Evolutionary conservation across 2,113 vertebrate species (phyloP).

Genomic region (Anguilla japonica): DNA sequence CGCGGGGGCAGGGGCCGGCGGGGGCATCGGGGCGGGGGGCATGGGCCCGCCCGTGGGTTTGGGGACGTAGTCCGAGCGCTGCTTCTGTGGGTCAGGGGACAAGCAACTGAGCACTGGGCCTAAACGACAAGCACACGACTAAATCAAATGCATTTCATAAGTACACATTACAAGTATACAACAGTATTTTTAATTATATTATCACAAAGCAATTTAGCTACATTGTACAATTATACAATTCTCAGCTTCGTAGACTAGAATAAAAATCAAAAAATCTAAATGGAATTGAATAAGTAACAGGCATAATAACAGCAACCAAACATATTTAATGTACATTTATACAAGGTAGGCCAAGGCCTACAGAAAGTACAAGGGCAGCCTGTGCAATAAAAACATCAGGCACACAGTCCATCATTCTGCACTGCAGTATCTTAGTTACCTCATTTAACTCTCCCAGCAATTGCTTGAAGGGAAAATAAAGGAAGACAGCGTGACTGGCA

Average conservation of each 20-base stretch:
- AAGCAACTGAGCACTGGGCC: too few species aligned
- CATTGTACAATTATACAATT: background rate
- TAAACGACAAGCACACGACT: background rate
- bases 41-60: slow-evolving; percentile 45
- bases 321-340: background rate
- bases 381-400: background rate
- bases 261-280: background rate
- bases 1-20: slow-evolving; percentile 63
- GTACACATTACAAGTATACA: too few species aligned
- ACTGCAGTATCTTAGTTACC: slow-evolving; percentile 73
- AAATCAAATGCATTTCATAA: background rate
- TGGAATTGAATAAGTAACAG: background rate
- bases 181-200: too few species aligned
- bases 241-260: background rate
- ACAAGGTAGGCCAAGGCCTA: background rate
- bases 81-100: slow-evolving; percentile 75
- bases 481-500: slow-evolving; percentile 44
- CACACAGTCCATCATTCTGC: background rate
- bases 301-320: background rate
- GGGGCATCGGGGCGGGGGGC: slow-evolving; percentile 38
- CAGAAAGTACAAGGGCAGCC: background rate
- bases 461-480: slow-evolving; percentile 78
- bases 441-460: slow-evolving; percentile 94
- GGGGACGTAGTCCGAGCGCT: slow-evolving; percentile 71
- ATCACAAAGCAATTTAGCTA: background rate